Evolutionary conservation across 2,113 vertebrate species (phyloP).

Genomic region (Cichladusa arquata): DNA sequence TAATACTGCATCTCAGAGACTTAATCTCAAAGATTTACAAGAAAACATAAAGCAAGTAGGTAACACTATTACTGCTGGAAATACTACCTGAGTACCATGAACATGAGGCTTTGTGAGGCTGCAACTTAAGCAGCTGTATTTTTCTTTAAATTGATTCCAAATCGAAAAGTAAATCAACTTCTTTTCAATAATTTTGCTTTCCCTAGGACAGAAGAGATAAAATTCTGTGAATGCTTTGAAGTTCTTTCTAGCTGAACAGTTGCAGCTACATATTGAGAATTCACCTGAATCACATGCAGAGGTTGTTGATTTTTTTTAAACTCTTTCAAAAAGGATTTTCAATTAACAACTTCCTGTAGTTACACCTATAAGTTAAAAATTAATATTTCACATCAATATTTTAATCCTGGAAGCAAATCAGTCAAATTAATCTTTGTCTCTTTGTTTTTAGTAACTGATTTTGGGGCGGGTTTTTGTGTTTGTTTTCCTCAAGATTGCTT

Average conservation of each 20-base stretch:
- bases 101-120: background rate
- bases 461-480: background rate
- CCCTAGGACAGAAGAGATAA: background rate
- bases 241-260: background rate
- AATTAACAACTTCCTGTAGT: background rate
- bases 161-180: background rate
- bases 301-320: background rate
- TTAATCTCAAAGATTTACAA: background rate
- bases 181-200: background rate
- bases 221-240: background rate
- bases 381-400: slow-evolving; percentile 19
- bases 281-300: background rate
- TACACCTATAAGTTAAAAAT: background rate
- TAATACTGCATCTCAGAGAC: background rate
- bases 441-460: slow-evolving; percentile 30
- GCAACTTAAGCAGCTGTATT: background rate
- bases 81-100: background rate
- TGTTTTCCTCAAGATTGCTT: slow-evolving; percentile 62
- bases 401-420: slow-evolving; percentile 24
- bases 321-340: background rate
- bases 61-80: background rate
- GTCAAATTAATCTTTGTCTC: slow-evolving; percentile 47
- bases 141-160: background rate
- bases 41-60: background rate
- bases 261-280: background rate